Evolutionary conservation across 2,797 vertebrate species (phyloP).

Genomic region (Delichon dasypus): DNA sequence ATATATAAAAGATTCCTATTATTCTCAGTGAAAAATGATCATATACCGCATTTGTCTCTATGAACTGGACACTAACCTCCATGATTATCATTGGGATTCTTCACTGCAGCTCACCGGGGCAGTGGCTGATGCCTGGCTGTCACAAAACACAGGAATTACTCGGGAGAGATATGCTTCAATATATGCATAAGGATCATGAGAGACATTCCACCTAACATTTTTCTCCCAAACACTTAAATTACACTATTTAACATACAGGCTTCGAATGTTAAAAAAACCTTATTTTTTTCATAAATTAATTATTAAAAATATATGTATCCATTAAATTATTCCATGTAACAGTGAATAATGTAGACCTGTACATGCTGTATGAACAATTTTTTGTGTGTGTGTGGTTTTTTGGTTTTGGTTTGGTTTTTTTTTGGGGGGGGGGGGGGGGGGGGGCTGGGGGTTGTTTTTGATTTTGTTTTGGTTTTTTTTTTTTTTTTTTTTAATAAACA

Average conservation of each 20-base stretch:
- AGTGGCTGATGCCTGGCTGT: slow-evolving; percentile 67
- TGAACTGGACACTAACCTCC: slow-evolving; percentile 67
- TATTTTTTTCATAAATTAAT: neutral
- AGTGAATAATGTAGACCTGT: neutral
- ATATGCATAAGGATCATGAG: neutral
- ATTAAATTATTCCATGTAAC: neutral
- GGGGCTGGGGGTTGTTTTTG: no score
- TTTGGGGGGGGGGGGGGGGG: no score
- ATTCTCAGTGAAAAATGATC: neutral
- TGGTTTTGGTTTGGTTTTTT: neutral
- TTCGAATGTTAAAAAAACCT: rapidly evolving
- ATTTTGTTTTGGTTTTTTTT: neutral
- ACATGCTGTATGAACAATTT: neutral
- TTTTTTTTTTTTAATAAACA: neutral
- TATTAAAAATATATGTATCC: neutral
- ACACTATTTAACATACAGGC: neutral
- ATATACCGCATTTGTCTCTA: neutral
- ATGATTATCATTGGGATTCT: slow-evolving; percentile 65
- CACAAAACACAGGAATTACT: neutral
- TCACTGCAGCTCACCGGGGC: slow-evolving; percentile 62
- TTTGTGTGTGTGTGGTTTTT: no score
- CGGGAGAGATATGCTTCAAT: rapidly evolving
- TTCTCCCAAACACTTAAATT: neutral
- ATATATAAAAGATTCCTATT: neutral
- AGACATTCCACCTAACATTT: neutral